Percentiles rank a stretch among this genome's conserved stretches.
Evolutionary conservation across 1,140 invertebrate species (phyloP).

Genomic region (Acromyrmex heyeri): DNA sequence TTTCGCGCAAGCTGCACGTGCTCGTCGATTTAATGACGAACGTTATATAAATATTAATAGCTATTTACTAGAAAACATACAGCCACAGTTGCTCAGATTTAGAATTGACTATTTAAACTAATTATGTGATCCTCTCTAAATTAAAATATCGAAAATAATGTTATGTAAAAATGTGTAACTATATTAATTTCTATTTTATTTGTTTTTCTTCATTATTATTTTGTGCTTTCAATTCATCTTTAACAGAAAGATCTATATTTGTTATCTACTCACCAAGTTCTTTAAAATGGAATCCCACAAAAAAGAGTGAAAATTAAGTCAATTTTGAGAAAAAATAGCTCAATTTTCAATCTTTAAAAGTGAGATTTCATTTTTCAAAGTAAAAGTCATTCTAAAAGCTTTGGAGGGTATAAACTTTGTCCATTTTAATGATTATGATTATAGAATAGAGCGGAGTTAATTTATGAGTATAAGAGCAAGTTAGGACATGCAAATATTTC

Average conservation of each 20-base stretch:
- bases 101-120: conserved; percentile 19
- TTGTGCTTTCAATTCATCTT: background rate
- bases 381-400: too few relatives aligned
- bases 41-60: conserved; percentile 47
- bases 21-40: conserved; percentile 56
- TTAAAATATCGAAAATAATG: background rate
- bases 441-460: too few relatives aligned
- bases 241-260: background rate
- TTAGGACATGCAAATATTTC: too few relatives aligned
- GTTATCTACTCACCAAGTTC: background rate
- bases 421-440: too few relatives aligned
- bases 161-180: background rate
- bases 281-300: too few relatives aligned
- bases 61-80: conserved; percentile 23
- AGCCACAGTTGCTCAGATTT: background rate
- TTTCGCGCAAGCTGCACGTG: conserved; percentile 58
- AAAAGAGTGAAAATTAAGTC: too few relatives aligned
- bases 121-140: background rate
- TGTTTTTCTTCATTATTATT: background rate
- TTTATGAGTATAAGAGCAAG: too few relatives aligned
- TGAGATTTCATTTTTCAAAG: too few relatives aligned
- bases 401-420: too few relatives aligned
- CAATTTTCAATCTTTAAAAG: too few relatives aligned
- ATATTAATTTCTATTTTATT: background rate
- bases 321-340: too few relatives aligned